phyloP scores from a whole-genome alignment of 2,113 vertebrate genomes.

The Chionis minor region DNA sequence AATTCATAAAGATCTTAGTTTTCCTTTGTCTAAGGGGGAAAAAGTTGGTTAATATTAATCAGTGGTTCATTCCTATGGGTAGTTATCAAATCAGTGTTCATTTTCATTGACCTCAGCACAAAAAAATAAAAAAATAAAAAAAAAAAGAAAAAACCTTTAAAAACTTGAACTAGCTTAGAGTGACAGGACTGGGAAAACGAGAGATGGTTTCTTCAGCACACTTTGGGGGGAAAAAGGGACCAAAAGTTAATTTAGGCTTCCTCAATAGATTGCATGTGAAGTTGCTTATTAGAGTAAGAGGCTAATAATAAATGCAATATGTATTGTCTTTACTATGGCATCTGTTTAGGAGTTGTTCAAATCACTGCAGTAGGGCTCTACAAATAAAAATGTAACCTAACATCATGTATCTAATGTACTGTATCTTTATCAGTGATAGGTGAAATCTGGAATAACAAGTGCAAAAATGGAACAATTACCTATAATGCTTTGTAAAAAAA shows the following conservation, averaged over 20 bases:
- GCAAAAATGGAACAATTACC: constrained; percentile 74
- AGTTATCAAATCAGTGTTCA: constrained; percentile 53
- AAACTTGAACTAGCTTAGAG: constrained; percentile 74
- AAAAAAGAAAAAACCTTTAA: not conserved
- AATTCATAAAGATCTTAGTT: constrained; percentile 62
- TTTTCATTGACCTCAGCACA: constrained; percentile 63
- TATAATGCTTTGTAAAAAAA: constrained; percentile 79
- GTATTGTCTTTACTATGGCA: constrained; percentile 75
- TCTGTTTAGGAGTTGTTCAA: constrained; percentile 78
- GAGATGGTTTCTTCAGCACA: constrained; percentile 76
- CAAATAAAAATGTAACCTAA: constrained; percentile 72
- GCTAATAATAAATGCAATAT: constrained; percentile 74
- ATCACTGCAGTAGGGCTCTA: constrained; percentile 79
- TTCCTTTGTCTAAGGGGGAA: constrained; percentile 33
- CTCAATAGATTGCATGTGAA: constrained; percentile 75
- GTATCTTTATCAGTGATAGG: constrained; percentile 75
- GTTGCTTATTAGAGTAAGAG: constrained; percentile 77
- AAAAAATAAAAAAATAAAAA: not conserved
- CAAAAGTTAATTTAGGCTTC: constrained; percentile 77
- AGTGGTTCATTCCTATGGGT: constrained; percentile 60
- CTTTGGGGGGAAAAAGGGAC: constrained; percentile 77
- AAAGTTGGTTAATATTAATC: constrained; percentile 22
- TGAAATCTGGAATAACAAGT: constrained; percentile 76
- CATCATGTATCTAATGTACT: constrained; percentile 77
- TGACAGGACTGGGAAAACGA: constrained; percentile 69